These are phyloP conservation scores for Palythoa caribaeorum DNA, from an alignment of 92 coral and sea anemone species.

Conservation along the genomic window DNA sequence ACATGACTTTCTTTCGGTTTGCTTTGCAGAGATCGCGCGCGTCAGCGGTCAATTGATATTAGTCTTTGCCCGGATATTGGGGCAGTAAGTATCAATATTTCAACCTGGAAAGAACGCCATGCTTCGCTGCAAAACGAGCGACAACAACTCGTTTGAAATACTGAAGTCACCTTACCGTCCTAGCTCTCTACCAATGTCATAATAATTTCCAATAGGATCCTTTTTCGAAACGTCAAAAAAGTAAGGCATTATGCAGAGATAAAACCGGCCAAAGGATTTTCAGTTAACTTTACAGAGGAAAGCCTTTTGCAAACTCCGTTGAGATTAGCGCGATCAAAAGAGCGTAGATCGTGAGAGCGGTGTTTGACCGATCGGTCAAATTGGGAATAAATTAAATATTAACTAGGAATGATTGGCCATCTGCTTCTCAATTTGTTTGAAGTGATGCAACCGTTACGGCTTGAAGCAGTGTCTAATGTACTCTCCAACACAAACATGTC, in stretches of 20 bases:
- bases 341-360: neutral
- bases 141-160: neutral
- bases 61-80: slow-evolving; percentile 38
- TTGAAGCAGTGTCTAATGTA: neutral
- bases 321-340: neutral
- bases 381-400: slow-evolving; percentile 88
- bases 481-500: slow-evolving; percentile 50
- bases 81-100: neutral
- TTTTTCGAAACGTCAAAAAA: slow-evolving; percentile 79
- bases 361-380: slow-evolving; percentile 45
- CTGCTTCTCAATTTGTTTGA: slow-evolving; percentile 16
- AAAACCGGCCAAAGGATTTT: neutral
- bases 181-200: slow-evolving; percentile 76
- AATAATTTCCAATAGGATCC: slow-evolving; percentile 84
- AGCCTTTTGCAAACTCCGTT: neutral
- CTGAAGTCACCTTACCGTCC: slow-evolving; percentile 70
- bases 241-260: slow-evolving; percentile 61
- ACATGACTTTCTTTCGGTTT: neutral
- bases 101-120: slow-evolving; percentile 13
- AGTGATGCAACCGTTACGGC: neutral
- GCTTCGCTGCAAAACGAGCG: slow-evolving; percentile 25
- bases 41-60: neutral
- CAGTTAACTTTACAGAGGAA: neutral
- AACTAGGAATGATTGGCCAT: slow-evolving; percentile 55
- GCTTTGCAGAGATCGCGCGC: neutral